Percentiles rank a stretch among this genome's conserved stretches.
Conservation (phyloP, 2,888 invertebrate species). For the Frankliniella fusca region DNA sequence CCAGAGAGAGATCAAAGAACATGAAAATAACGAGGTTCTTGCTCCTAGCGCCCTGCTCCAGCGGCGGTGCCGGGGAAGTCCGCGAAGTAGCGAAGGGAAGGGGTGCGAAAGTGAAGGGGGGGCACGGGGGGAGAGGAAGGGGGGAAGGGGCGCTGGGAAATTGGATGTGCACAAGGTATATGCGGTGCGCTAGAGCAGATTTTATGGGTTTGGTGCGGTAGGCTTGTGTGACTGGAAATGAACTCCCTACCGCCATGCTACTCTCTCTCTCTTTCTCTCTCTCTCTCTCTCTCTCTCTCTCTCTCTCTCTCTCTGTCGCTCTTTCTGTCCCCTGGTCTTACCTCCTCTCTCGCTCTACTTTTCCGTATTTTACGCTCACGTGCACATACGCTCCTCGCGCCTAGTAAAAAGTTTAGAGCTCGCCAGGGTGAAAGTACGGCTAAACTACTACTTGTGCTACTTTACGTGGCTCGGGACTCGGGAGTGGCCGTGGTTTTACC, state of each 20-base stretch:
- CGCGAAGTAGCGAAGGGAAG: too few relatives aligned
- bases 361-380: background rate
- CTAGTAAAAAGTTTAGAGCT: too few relatives aligned
- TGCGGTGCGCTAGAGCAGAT: too few relatives aligned
- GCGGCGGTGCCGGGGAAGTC: background rate
- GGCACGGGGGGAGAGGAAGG: too few relatives aligned
- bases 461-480: too few relatives aligned
- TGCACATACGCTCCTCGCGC: too few relatives aligned
- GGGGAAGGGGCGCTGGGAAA: background rate
- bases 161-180: background rate
- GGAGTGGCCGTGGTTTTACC: too few relatives aligned
- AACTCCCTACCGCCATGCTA: background rate
- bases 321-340: conserved; percentile 28
- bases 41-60: conserved; percentile 33
- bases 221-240: too few relatives aligned
- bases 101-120: too few relatives aligned
- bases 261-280: conserved; percentile 12
- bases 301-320: conserved; percentile 31
- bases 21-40: conserved; percentile 35
- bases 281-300: conserved; percentile 31
- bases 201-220: too few relatives aligned
- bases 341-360: conserved; percentile 31
- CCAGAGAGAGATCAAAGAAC: conserved; percentile 17
- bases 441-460: too few relatives aligned
- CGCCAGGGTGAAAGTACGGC: too few relatives aligned